These are phyloP conservation scores for Alsophila aescularia DNA, from an alignment of 2,888 invertebrate species.

Conservation along the genomic window DNA sequence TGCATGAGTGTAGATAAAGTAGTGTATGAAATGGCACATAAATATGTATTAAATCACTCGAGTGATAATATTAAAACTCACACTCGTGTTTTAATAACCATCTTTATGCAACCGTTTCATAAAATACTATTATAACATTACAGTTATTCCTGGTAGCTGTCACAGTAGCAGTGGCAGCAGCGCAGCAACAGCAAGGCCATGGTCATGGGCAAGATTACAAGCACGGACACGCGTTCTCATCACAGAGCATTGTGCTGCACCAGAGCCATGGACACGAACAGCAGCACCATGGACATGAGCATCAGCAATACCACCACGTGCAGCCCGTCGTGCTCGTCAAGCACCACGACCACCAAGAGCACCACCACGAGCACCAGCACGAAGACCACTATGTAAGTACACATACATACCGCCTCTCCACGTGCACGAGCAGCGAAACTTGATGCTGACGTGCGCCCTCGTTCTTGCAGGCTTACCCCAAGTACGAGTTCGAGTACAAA, in stretches of 20 bases:
- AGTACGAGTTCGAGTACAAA: conserved; percentile 38
- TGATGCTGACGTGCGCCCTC: conserved; percentile 34
- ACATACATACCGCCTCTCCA: neutral
- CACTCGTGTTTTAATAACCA: too few species aligned
- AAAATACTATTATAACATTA: too few species aligned
- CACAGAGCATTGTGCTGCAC: conserved; percentile 55
- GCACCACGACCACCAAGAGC: conserved; percentile 10
- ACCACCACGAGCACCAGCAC: conserved; percentile 14
- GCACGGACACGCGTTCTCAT: conserved; percentile 45
- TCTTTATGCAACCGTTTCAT: too few species aligned
- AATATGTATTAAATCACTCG: too few species aligned
- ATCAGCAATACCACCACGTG: conserved; percentile 4
- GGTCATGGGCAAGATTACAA: conserved; percentile 18
- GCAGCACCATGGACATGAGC: conserved; percentile 28
- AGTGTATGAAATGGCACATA: too few species aligned
- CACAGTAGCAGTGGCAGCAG: conserved; percentile 3
- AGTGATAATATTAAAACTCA: too few species aligned
- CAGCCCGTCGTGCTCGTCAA: conserved; percentile 4
- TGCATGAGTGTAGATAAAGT: too few species aligned
- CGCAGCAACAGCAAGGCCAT: conserved; percentile 15
- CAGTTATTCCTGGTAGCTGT: conserved; percentile 18
- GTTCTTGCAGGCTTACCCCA: conserved; percentile 60
- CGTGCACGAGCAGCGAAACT: neutral
- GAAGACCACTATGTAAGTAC: conserved; percentile 26
- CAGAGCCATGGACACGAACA: conserved; percentile 46